A percentile compares a stretch with the other conserved stretches of the same genome.
These are phyloP conservation scores for Eueremaeus valkanovi DNA, from an alignment of 2,888 invertebrate genomes.

Conservation along the genomic window DNA sequence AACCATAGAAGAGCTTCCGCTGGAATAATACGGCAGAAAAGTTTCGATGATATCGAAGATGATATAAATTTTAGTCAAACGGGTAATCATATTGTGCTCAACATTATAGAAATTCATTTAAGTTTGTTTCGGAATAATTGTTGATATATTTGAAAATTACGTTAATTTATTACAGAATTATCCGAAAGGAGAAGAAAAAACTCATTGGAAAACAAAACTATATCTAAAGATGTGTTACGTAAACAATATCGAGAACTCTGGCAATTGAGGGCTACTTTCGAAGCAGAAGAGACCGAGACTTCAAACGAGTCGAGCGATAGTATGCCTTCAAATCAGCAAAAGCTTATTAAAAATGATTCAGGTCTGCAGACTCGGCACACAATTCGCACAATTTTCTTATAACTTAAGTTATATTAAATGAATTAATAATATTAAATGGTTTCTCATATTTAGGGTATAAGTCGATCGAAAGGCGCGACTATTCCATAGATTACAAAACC, in stretches of 20 bases:
- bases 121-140: too few species aligned
- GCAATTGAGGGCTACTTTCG: slow-evolving; percentile 38
- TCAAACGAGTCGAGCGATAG: slow-evolving; percentile 6
- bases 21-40: slow-evolving; percentile 35
- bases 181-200: background rate
- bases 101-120: too few species aligned
- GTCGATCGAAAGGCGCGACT: slow-evolving; percentile 38
- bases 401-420: too few species aligned
- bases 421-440: too few species aligned
- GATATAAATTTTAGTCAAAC: slow-evolving; percentile 4
- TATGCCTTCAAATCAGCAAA: slow-evolving; percentile 14
- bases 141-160: background rate
- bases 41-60: slow-evolving; percentile 36
- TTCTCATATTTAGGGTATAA: slow-evolving; percentile 32
- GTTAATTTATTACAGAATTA: background rate
- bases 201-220: background rate
- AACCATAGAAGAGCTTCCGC: slow-evolving; percentile 7
- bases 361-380: background rate
- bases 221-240: slow-evolving; percentile 7
- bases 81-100: too few species aligned
- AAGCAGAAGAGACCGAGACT: slow-evolving; percentile 31
- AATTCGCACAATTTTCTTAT: too few species aligned
- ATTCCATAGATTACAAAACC: slow-evolving; percentile 39
- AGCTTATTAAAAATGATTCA: slow-evolving; percentile 24
- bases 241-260: slow-evolving; percentile 34